Evolutionary conservation across 2,888 invertebrate genomes (phyloP).

Genomic region (Lasiommata megera): DNA sequence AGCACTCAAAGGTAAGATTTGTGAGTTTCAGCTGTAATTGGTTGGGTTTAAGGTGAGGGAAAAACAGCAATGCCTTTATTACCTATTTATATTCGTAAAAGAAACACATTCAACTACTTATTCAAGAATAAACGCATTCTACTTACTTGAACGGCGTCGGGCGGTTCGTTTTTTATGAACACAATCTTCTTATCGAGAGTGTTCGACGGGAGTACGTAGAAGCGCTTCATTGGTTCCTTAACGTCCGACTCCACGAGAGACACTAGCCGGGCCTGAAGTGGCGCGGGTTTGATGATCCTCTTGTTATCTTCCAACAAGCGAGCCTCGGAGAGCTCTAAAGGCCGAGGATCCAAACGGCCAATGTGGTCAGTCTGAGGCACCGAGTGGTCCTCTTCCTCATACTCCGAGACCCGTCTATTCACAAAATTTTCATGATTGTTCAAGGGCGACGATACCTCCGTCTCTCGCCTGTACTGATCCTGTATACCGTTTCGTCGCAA

Average conservation of each 20-base stretch:
- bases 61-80: too few relatives aligned
- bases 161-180: slow-evolving; percentile 83
- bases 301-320: slow-evolving; percentile 61
- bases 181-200: slow-evolving; percentile 83
- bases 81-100: too few relatives aligned
- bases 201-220: slow-evolving; percentile 71
- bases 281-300: slow-evolving; percentile 69
- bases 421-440: slow-evolving; percentile 65
- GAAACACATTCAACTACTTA: too few relatives aligned
- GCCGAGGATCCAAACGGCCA: slow-evolving; percentile 42
- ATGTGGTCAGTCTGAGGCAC: slow-evolving; percentile 51
- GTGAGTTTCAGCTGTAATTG: too few relatives aligned
- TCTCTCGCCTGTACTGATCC: slow-evolving; percentile 57
- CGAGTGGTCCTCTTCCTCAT: slow-evolving; percentile 65
- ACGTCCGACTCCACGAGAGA: slow-evolving; percentile 60
- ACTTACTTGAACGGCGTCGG: slow-evolving; percentile 71
- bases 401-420: slow-evolving; percentile 64
- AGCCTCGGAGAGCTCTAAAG: slow-evolving; percentile 59
- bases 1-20: too few relatives aligned
- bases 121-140: neutral
- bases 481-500: slow-evolving; percentile 65
- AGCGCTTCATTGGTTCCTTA: slow-evolving; percentile 60
- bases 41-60: too few relatives aligned
- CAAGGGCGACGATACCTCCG: slow-evolving; percentile 54
- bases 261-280: slow-evolving; percentile 62